phyloP scores from a whole-genome alignment of 2,113 vertebrate species.

The Montifringilla adamsi region DNA sequence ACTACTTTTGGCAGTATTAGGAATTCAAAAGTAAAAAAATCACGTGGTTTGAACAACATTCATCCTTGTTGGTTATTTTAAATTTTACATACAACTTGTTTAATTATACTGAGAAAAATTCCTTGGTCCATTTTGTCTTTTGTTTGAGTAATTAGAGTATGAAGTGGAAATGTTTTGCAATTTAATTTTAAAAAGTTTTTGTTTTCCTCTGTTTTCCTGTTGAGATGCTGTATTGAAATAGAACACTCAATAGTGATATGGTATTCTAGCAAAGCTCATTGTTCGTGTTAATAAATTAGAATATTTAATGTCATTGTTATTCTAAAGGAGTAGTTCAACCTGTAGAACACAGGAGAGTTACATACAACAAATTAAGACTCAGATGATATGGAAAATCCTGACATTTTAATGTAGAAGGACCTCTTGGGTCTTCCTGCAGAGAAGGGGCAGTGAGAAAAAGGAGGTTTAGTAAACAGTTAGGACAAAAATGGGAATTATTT shows the following conservation, averaged over 20 bases:
- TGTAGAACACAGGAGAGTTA: neutral
- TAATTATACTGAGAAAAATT: neutral
- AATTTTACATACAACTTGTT: neutral
- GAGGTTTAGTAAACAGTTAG: neutral
- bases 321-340: neutral
- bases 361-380: neutral
- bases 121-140: neutral
- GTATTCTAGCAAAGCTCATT: neutral
- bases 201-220: neutral
- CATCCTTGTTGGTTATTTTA: neutral
- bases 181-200: neutral
- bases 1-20: neutral
- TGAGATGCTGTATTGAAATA: neutral
- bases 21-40: neutral
- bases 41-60: neutral
- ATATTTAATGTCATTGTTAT: neutral
- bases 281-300: neutral
- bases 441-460: neutral
- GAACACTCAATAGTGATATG: neutral
- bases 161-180: neutral
- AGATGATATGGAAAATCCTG: neutral
- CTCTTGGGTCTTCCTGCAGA: neutral
- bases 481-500: neutral
- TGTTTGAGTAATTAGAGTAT: neutral
- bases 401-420: neutral